A percentile compares a stretch with the other conserved stretches of the same genome.
Evolutionary conservation across 2,113 vertebrate species (phyloP).

Genomic region (Anhinga anhinga): DNA sequence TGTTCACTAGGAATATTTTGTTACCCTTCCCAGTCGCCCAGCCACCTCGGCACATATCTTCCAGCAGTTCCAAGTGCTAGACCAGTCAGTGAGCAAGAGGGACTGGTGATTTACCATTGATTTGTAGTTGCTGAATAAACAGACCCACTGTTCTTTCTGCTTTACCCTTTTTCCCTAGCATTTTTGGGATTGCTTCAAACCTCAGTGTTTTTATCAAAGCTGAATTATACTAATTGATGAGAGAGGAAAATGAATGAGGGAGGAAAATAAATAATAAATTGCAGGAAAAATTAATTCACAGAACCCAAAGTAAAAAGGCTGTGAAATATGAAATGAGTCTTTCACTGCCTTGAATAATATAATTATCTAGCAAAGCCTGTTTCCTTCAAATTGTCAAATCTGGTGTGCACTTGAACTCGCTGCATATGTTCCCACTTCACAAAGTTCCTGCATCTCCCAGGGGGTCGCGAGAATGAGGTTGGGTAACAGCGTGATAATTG

Average conservation of each 20-base stretch:
- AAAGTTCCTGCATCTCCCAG: neutral
- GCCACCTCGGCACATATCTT: fast-evolving
- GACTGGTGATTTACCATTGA: neutral
- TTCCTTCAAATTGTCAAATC: neutral
- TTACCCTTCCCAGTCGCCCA: neutral
- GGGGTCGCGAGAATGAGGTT: fast-evolving
- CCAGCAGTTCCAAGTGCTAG: neutral
- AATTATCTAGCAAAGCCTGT: neutral
- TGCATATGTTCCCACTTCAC: neutral
- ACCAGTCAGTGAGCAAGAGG: neutral
- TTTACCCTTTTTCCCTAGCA: neutral
- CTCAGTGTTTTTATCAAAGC: neutral
- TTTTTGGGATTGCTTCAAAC: neutral
- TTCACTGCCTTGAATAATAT: neutral
- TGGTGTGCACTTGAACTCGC: neutral
- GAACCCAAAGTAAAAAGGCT: neutral
- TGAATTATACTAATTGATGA: neutral
- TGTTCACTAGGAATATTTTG: neutral
- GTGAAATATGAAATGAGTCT: neutral
- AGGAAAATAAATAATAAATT: neutral
- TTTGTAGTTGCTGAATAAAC: neutral
- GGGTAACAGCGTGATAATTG: no score
- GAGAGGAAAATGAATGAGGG: neutral
- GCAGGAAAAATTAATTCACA: neutral
- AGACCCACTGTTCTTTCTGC: neutral